Conservation (phyloP, 2,797 vertebrate genomes). For the Telmatherina bonti region DNA sequence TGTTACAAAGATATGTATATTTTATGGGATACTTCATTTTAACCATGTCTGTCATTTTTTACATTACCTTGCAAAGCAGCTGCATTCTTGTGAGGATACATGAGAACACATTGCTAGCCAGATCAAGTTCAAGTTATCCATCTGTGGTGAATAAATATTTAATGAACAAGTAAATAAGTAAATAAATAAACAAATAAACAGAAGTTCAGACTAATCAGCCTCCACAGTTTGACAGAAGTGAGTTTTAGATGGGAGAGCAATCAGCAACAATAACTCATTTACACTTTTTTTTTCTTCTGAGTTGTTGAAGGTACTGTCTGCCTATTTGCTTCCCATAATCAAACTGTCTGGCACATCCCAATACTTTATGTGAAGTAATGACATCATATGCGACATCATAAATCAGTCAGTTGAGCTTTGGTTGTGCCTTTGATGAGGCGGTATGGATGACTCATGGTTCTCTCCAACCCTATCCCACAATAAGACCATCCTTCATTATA, state of each 20-base stretch:
- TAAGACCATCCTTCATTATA: background rate
- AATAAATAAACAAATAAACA: background rate
- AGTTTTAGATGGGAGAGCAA: background rate
- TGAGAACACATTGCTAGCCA: background rate
- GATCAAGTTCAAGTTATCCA: background rate
- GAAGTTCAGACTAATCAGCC: too few relatives aligned
- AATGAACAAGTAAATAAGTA: background rate
- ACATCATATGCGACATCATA: background rate
- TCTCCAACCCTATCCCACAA: constrained; percentile 3
- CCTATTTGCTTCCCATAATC: constrained; percentile 1
- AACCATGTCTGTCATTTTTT: too few relatives aligned
- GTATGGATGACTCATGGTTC: constrained; percentile 3
- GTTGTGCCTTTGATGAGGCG: background rate
- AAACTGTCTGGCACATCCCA: background rate
- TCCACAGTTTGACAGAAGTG: background rate
- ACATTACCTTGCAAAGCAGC: too few relatives aligned
- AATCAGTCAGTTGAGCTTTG: background rate
- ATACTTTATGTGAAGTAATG: background rate
- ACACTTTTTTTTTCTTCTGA: background rate
- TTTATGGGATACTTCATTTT: too few relatives aligned
- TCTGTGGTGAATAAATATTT: background rate
- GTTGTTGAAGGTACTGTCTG: too few relatives aligned
- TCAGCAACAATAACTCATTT: background rate
- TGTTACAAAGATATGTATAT: too few relatives aligned
- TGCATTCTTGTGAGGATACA: background rate